These are phyloP conservation scores for Brachypodius melanocephalos DNA, from an alignment of 2,113 vertebrate species.

Conservation along the genomic window DNA sequence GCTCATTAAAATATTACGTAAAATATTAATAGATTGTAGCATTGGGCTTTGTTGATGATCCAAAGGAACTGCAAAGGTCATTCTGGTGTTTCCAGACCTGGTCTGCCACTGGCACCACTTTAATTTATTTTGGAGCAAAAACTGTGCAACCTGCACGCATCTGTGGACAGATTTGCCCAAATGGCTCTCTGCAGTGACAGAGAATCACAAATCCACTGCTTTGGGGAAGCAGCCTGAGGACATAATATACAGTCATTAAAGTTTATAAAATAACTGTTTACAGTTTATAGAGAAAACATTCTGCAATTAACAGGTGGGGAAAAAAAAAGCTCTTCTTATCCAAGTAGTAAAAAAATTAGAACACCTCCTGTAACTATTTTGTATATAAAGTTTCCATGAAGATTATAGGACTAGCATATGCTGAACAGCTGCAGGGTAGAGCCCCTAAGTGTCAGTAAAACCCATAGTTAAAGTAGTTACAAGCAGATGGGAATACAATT, in stretches of 20 bases:
- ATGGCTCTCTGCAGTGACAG: background rate
- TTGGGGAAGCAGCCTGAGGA: background rate
- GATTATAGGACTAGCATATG: conserved; percentile 15
- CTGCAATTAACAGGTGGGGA: background rate
- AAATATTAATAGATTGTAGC: conserved; percentile 1
- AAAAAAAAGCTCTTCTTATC: background rate
- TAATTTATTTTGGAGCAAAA: background rate
- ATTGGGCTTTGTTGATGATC: background rate
- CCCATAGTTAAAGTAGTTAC: background rate
- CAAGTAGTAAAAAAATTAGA: background rate
- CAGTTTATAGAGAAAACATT: background rate
- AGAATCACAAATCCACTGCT: background rate
- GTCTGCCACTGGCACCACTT: background rate
- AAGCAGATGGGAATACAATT: conserved; percentile 43
- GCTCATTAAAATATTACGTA: background rate
- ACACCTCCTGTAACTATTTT: background rate
- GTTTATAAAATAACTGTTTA: conserved; percentile 26
- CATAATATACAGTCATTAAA: conserved; percentile 12
- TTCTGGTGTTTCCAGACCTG: background rate
- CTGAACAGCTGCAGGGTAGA: conserved; percentile 33
- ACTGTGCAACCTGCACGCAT: background rate
- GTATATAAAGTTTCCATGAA: background rate
- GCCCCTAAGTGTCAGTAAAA: conserved; percentile 1
- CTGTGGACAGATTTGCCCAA: background rate
- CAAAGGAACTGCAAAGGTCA: background rate